Evolutionary conservation across 2,888 invertebrate species (phyloP).

Genomic region (Lampropteryx suffumata): DNA sequence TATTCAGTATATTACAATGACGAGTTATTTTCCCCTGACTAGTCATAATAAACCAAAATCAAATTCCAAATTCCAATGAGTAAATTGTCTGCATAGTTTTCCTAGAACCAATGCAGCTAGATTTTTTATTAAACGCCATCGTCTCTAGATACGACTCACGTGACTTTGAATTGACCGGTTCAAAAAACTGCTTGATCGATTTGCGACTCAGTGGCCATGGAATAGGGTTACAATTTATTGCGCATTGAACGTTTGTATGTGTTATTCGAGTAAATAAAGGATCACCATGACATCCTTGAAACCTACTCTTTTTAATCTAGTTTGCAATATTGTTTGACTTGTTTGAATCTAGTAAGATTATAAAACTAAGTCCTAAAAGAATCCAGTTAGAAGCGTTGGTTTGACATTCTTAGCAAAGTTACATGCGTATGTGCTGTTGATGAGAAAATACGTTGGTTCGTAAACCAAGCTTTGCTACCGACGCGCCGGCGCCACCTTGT

Average conservation of each 20-base stretch:
- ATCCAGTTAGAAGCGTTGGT: too few species aligned
- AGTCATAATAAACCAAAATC: not conserved
- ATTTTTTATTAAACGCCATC: constrained; percentile 28
- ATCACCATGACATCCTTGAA: constrained; percentile 7
- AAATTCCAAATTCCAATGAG: constrained; percentile 12
- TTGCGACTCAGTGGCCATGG: constrained; percentile 11
- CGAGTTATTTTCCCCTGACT: too few species aligned
- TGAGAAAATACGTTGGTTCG: constrained; percentile 40
- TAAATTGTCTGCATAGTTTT: constrained; percentile 15
- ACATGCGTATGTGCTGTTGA: constrained; percentile 51
- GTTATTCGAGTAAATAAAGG: constrained; percentile 11
- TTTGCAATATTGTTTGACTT: not conserved
- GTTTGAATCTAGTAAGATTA: not conserved
- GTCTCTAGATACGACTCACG: constrained; percentile 18
- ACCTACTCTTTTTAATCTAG: too few species aligned
- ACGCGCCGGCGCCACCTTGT: constrained; percentile 45
- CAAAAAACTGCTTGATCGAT: constrained; percentile 24
- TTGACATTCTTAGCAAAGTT: constrained; percentile 38
- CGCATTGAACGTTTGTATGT: constrained; percentile 19
- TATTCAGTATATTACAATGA: too few species aligned
- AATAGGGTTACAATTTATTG: constrained; percentile 25
- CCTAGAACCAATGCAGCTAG: constrained; percentile 32
- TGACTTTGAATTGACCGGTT: constrained; percentile 29
- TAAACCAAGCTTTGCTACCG: constrained; percentile 53
- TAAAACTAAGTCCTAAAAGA: too few species aligned